Conservation (phyloP, 2,797 vertebrate genomes). For the Catamblyrhynchus diadema region DNA sequence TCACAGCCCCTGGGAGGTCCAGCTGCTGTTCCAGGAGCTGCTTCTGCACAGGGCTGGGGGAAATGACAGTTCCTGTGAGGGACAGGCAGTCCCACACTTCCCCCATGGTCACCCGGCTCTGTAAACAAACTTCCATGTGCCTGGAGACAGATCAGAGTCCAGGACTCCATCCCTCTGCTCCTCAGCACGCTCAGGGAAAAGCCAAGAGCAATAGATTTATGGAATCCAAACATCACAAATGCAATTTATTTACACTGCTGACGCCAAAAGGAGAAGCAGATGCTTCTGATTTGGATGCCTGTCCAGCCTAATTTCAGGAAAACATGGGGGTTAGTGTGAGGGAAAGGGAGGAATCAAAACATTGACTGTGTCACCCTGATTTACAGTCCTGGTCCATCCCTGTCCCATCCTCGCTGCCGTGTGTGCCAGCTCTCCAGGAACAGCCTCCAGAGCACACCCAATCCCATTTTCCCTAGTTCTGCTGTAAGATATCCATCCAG, state of each 20-base stretch:
- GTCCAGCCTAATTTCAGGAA: not conserved
- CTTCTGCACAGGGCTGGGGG: not conserved
- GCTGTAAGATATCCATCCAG: not conserved
- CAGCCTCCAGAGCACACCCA: not conserved
- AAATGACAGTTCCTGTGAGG: not conserved
- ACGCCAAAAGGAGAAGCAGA: not conserved
- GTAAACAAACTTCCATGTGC: constrained; percentile 4
- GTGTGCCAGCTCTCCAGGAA: not conserved
- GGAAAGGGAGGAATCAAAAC: fast-evolving
- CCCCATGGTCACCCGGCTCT: not conserved
- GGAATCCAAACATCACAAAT: not conserved
- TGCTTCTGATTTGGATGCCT: constrained; percentile 15
- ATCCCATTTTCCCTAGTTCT: not conserved
- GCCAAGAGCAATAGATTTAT: constrained; percentile 6
- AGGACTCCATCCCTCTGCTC: not conserved
- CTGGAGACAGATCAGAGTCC: not conserved
- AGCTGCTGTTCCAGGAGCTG: not conserved
- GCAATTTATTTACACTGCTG: not conserved
- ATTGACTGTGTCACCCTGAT: not conserved
- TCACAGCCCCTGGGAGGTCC: not conserved
- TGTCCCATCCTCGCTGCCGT: fast-evolving
- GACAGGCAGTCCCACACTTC: not conserved
- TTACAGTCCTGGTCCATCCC: not conserved
- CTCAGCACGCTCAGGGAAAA: not conserved
- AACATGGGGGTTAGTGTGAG: not conserved